These are phyloP conservation scores for Lysandra bellargus DNA, from an alignment of 2,888 invertebrate genomes.

Conservation along the genomic window DNA sequence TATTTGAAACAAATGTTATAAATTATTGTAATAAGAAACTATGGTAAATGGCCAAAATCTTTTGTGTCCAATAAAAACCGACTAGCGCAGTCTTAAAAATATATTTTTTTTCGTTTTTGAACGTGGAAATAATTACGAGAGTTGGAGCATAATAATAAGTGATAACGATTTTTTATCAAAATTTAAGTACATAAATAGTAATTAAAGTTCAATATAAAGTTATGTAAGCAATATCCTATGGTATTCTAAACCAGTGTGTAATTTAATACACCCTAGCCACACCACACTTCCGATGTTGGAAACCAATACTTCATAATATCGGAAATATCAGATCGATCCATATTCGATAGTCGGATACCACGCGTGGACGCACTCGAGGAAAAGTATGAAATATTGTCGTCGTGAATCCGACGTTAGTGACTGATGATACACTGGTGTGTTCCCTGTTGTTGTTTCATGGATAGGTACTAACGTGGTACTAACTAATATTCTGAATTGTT, in stretches of 20 bases:
- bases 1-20: too few relatives aligned
- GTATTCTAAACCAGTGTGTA: neutral
- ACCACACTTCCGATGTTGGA: constrained; percentile 2
- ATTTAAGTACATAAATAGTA: too few relatives aligned
- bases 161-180: too few relatives aligned
- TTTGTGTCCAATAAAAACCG: too few relatives aligned
- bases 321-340: constrained; percentile 3
- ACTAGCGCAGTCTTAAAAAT: too few relatives aligned
- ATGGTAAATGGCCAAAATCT: too few relatives aligned
- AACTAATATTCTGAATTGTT: neutral
- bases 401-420: neutral
- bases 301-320: constrained; percentile 2
- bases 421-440: neutral
- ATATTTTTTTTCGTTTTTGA: too few relatives aligned
- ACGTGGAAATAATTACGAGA: too few relatives aligned
- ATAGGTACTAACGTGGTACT: neutral
- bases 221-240: neutral
- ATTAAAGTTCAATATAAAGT: neutral
- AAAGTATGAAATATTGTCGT: constrained; percentile 25
- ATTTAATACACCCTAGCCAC: neutral
- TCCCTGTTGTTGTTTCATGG: neutral
- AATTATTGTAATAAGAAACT: too few relatives aligned
- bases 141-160: too few relatives aligned
- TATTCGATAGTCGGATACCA: constrained; percentile 18
- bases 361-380: constrained; percentile 13